Conservation (phyloP, 2,888 invertebrate species). For the Dasysyrphus albostriatus region DNA sequence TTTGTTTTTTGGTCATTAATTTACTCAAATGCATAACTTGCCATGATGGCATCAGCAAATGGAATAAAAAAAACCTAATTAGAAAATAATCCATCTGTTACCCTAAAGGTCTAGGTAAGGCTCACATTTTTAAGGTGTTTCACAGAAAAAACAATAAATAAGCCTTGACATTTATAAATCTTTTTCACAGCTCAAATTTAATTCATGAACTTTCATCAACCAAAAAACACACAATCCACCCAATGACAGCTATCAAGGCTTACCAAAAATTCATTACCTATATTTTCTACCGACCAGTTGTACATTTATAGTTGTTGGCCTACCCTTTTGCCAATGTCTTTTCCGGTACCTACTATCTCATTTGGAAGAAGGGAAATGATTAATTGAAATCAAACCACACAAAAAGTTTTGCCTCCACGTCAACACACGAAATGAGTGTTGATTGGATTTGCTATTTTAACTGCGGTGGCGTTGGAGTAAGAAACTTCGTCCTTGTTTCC, state of each 20-base stretch:
- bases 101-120: background rate
- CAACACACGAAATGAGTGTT: conserved; percentile 28
- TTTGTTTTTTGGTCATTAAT: too few relatives aligned
- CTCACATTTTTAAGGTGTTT: background rate
- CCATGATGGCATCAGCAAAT: background rate
- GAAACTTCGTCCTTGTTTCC: conserved; percentile 30
- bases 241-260: conserved; percentile 15
- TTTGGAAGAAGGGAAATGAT: conserved; percentile 6
- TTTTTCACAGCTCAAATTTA: conserved; percentile 27
- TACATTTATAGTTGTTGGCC: background rate
- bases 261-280: conserved; percentile 18
- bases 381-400: conserved; percentile 37
- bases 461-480: conserved; percentile 6
- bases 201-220: conserved; percentile 28
- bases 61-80: background rate
- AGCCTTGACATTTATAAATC: conserved; percentile 19
- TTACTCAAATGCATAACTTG: background rate
- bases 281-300: background rate
- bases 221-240: background rate
- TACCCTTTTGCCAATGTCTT: conserved; percentile 14
- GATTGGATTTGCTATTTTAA: conserved; percentile 15
- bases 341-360: background rate
- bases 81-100: background rate
- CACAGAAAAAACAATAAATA: background rate
- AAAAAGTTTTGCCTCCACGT: conserved; percentile 14